Conservation (phyloP, 2,888 invertebrate species). For the Lithophane leautieri region DNA sequence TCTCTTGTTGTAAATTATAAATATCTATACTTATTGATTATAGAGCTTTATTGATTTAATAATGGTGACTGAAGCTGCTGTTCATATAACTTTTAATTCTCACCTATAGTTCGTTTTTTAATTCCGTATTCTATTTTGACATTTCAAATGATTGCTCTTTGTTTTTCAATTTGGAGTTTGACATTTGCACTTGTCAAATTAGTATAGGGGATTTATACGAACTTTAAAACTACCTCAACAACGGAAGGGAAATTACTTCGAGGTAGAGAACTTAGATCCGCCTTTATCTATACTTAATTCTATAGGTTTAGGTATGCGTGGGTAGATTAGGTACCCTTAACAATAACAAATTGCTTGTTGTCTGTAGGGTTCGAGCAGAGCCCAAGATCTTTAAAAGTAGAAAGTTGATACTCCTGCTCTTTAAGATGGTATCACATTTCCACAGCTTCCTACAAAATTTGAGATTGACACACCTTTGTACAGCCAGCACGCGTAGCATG, state of each 20-base stretch:
- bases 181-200: too few relatives aligned
- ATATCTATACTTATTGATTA: not conserved
- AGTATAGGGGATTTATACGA: too few relatives aligned
- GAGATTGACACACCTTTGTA: not conserved
- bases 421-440: not conserved
- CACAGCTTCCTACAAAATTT: not conserved
- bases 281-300: not conserved
- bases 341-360: not conserved
- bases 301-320: not conserved
- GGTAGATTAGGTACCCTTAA: not conserved
- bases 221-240: not conserved
- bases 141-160: too few relatives aligned
- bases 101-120: not conserved
- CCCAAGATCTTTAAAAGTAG: not conserved
- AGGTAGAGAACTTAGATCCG: slow-evolving; percentile 25
- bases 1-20: not conserved
- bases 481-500: too few relatives aligned
- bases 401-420: not conserved
- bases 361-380: not conserved
- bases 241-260: slow-evolving; percentile 25
- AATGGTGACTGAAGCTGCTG: not conserved
- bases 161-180: too few relatives aligned
- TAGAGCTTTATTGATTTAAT: not conserved
- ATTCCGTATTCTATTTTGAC: too few relatives aligned
- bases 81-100: not conserved